phyloP scores from a whole-genome alignment of 2,113 vertebrate species.

The Saguinus imperator region DNA sequence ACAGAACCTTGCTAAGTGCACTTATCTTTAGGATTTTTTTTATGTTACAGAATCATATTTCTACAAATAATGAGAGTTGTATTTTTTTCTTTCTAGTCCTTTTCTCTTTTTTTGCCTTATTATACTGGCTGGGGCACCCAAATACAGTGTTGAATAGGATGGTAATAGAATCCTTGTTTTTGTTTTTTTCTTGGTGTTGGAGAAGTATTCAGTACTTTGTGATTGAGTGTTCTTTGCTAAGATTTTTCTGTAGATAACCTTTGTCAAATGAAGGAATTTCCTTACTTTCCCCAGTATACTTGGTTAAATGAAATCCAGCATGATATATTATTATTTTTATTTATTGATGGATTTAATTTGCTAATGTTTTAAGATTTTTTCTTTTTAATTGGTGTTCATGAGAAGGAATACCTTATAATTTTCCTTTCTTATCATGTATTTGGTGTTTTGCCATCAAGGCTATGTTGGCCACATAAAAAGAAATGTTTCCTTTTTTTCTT shows the following conservation, averaged over 20 bases:
- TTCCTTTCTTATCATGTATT: constrained; percentile 17
- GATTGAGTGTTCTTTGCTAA: not conserved
- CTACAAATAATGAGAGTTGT: not conserved
- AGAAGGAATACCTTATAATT: not conserved
- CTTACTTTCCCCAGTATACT: not conserved
- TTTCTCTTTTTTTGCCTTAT: not conserved
- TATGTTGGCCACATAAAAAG: not conserved
- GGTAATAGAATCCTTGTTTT: not conserved
- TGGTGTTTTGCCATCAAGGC: not conserved
- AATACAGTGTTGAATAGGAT: not conserved
- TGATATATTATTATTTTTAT: not conserved
- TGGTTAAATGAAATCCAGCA: not conserved
- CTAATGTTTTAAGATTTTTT: constrained; percentile 9
- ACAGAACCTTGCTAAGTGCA: not conserved
- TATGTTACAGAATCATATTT: not conserved
- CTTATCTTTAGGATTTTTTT: not conserved
- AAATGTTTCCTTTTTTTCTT: not conserved
- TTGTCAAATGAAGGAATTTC: not conserved
- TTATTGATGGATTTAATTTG: not conserved
- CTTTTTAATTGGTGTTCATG: not conserved
- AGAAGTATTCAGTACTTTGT: not conserved
- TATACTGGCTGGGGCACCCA: not conserved
- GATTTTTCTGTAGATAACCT: not conserved
- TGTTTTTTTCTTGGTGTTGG: constrained; percentile 5
- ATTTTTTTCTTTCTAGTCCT: not conserved